These are phyloP conservation scores for Heliconius ethilla DNA, from an alignment of 2,888 invertebrate species.

Conservation along the genomic window DNA sequence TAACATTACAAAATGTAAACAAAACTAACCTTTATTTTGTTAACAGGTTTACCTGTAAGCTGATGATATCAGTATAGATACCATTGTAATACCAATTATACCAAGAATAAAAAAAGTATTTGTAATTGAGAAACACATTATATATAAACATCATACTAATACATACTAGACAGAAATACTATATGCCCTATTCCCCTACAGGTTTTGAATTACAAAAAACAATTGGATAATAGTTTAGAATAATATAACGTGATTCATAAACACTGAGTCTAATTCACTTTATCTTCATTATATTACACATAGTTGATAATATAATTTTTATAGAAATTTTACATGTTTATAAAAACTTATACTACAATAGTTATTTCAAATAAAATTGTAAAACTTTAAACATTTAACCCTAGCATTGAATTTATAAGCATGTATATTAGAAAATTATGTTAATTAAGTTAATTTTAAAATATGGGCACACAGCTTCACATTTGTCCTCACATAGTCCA, in stretches of 20 bases:
- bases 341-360: neutral
- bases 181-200: slow-evolving; percentile 23
- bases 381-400: neutral
- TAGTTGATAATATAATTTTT: too few relatives aligned
- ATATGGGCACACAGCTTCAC: neutral
- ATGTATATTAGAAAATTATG: neutral
- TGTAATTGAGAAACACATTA: neutral
- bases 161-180: neutral
- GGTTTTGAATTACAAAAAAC: slow-evolving; percentile 22
- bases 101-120: too few relatives aligned
- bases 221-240: slow-evolving; percentile 12
- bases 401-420: neutral
- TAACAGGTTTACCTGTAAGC: too few relatives aligned
- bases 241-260: slow-evolving; percentile 11
- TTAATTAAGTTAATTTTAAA: neutral
- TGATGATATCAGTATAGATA: too few relatives aligned
- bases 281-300: neutral
- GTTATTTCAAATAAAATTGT: neutral
- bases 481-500: neutral
- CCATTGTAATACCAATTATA: too few relatives aligned
- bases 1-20: too few relatives aligned
- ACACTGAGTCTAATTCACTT: neutral
- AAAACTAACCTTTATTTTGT: too few relatives aligned
- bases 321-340: neutral
- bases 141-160: neutral